Evolutionary conservation across 1,140 invertebrate species (phyloP), one percentile per base, ranked within the genome.

Genomic region (Drosophila tristis): DNA sequence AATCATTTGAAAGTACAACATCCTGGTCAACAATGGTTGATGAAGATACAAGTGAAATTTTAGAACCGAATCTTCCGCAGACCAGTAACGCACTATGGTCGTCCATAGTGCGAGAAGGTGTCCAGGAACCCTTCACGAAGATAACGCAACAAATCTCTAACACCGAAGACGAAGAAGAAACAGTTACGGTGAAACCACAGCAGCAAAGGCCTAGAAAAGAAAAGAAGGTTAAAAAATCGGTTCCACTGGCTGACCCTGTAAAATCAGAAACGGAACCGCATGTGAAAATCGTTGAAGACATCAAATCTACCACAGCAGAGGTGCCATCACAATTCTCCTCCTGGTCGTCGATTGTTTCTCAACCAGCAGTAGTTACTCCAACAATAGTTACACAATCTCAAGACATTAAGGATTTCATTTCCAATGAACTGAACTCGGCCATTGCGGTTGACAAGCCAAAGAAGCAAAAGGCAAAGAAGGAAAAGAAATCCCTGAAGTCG

Each of bases 31-130:
- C 56, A 43, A 57, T 78, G 15, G 55, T 78, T 2, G 78, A 85
- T 6, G 59, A 87, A 7, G 51, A 57, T 26, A 43, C 43, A 7
- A 8, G 13, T 5, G 74, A 68, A 29, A 39, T 29, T 16, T 0
- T 7, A n/a, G 53, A 25, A 16, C 0, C n/a, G 16, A 65, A 11
- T 20, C 8, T 2, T 5, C 48, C 13, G 23, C 29, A 44, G 26
- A 20, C 13, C 47, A 26, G 49, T 31, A 35, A 42, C 5, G 35
- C 29, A 26, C 64, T 76, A 4, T 90, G 85, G 85, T 90, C 85
- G 11, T 75, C 85, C 1, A 70, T 90, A 20, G 86, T 90, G 0
- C 62, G 80, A 5, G 80, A 90, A 68, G 87, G 73, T 43, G 50
- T 58, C 1, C 61, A 85, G 26, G 80, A 87, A 39, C 64, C 81